Conservation (phyloP, 2,113 vertebrate species). For the Macquaria australasica region DNA sequence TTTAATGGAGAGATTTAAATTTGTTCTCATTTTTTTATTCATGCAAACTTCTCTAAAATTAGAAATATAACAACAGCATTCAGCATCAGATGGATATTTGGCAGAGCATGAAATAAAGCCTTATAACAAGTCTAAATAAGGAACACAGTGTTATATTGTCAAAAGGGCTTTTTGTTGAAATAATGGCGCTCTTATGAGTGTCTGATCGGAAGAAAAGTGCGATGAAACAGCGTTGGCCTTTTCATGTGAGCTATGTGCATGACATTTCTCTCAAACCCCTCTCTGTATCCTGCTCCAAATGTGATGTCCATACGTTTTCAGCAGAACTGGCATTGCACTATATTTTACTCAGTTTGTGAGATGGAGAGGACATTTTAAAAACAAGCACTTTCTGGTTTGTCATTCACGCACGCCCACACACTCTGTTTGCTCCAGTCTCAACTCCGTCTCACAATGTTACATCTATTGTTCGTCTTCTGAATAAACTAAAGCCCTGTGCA, state of each 20-base stretch:
- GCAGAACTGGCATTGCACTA: constrained; percentile 52
- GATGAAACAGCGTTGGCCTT: constrained; percentile 63
- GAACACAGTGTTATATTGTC: constrained; percentile 25
- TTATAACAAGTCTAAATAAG: background rate
- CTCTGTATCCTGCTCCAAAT: constrained; percentile 36
- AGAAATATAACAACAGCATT: constrained; percentile 47
- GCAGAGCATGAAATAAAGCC: background rate
- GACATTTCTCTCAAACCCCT: constrained; percentile 67
- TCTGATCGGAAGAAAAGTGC: constrained; percentile 41
- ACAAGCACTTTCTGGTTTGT: constrained; percentile 66
- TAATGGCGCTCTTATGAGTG: constrained; percentile 27
- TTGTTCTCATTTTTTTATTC: constrained; percentile 67
- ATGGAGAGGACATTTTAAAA: constrained; percentile 65
- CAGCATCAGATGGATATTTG: background rate
- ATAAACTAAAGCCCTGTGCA: constrained; percentile 41
- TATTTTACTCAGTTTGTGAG: constrained; percentile 58
- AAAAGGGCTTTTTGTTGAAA: constrained; percentile 47
- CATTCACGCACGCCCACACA: constrained; percentile 69
- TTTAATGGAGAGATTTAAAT: constrained; percentile 79
- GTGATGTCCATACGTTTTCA: constrained; percentile 51
- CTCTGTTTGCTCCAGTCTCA: constrained; percentile 35
- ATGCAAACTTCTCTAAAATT: constrained; percentile 60
- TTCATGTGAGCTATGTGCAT: constrained; percentile 69
- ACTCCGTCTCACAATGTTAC: constrained; percentile 52
- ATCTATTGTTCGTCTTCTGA: constrained; percentile 52